Percentiles rank a stretch among this genome's conserved stretches.
These are phyloP conservation scores for Penaeus monodon DNA, from an alignment of 2,888 invertebrate species.

Conservation along the genomic window DNA sequence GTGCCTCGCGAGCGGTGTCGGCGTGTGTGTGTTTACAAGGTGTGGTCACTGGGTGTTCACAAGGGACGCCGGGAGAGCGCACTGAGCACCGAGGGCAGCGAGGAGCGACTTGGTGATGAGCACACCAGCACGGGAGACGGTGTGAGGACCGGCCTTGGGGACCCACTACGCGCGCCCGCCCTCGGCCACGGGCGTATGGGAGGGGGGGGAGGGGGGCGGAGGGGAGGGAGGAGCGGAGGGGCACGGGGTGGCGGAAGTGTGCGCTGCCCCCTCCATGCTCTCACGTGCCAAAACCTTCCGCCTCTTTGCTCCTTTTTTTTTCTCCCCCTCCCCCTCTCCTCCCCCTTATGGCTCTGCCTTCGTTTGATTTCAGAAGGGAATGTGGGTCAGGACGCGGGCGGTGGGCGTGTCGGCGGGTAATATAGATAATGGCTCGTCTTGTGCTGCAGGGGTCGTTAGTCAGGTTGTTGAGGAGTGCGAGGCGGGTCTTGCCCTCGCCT, in stretches of 20 bases:
- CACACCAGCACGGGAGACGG: neutral
- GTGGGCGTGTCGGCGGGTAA: too few relatives aligned
- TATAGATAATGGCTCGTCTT: too few relatives aligned
- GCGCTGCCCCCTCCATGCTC: too few relatives aligned
- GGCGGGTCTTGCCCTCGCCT: too few relatives aligned
- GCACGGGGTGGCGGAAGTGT: neutral
- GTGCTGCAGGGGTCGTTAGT: too few relatives aligned
- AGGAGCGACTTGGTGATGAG: neutral
- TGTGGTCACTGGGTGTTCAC: neutral
- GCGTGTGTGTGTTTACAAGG: neutral
- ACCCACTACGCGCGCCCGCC: neutral
- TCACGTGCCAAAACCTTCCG: too few relatives aligned
- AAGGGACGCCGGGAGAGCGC: neutral
- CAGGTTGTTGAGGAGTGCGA: too few relatives aligned
- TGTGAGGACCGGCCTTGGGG: neutral
- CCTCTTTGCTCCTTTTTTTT: too few relatives aligned
- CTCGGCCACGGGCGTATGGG: neutral
- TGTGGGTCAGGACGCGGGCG: too few relatives aligned
- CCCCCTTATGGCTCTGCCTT: too few relatives aligned
- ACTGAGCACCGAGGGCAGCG: neutral
- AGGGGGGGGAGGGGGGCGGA: neutral
- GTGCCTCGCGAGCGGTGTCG: neutral
- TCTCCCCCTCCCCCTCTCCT: too few relatives aligned
- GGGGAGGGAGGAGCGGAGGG: neutral
- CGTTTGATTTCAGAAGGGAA: too few relatives aligned